Base-by-base conservation (phyloP, 2,797 vertebrate genomes). In the Carcharodon carcharias region DNA sequence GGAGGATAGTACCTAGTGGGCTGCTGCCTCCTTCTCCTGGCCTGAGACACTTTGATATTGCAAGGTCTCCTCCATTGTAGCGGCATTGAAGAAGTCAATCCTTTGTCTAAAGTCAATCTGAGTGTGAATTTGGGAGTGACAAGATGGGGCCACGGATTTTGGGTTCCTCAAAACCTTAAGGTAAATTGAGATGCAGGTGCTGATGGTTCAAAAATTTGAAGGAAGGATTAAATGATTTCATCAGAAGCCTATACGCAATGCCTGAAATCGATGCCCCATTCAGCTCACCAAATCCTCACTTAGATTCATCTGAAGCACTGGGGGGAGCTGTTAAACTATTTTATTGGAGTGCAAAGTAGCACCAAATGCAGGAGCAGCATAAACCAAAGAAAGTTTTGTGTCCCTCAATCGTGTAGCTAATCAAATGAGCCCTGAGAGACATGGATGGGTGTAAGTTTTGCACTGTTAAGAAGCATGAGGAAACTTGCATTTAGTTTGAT, bases 241-340 rank as follows among this genome's bases (percentile, higher is more conserved):
- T 65, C 18, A 92, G 58, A n/a, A 92, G 16, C 14, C 16, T 40
- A 16, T 11, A 40, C 61, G 8, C 18, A 63, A n/a, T 31, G 31
- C 0, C 0, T 63, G 58, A 63, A 65, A 92, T 21, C 23, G 61
- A 31, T 92, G 31, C 58, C 23, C 89, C 35, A n/a, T 7, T 63
- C 89, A 65, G 89, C 58, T 92, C 89, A n/a, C 31, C 16, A n/a
- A 63, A 28, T 91, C 56, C 58, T 63, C 61, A 63, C 3, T 40
- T 65, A 63, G 31, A 63, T 91, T 63, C 65, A 58, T 92, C 35
- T 92, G 89, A 92, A 92, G 89, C 89, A 92, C 58, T 63, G 61
- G 58, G 89, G 89, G 89, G 89, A 92, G 89, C 89, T 92, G 35
- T 92, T 92, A 92, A 92, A 92, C 89, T 92, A 82, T 82, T 63